phyloP scores from a whole-genome alignment of 2,113 vertebrate genomes.

The Tachycineta bicolor region DNA sequence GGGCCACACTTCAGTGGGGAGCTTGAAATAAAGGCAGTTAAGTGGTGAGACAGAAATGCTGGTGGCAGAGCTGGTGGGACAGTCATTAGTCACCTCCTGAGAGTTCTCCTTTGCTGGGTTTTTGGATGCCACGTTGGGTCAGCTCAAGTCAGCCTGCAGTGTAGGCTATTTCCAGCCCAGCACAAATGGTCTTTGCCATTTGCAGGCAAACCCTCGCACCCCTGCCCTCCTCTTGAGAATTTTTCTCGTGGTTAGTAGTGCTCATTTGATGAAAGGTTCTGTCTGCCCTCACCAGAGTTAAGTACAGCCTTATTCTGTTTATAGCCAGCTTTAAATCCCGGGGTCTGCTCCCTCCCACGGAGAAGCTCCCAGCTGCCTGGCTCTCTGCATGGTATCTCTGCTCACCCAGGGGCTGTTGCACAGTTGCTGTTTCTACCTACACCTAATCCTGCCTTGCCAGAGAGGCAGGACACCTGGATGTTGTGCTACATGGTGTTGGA shows the following conservation, averaged over 20 bases:
- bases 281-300: background rate
- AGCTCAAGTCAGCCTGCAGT: background rate
- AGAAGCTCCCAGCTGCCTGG: background rate
- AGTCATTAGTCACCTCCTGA: background rate
- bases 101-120: background rate
- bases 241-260: background rate
- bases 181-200: background rate
- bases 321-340: constrained; percentile 9
- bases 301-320: background rate
- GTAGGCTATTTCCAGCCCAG: background rate
- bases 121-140: fast-evolving
- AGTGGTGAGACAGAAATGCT: background rate
- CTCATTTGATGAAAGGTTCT: background rate
- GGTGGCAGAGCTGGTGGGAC: background rate
- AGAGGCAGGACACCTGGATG: background rate
- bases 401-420: background rate
- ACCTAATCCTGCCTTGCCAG: background rate
- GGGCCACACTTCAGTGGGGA: fast-evolving
- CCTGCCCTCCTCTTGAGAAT: background rate
- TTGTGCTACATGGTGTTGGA: fast-evolving
- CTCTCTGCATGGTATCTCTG: background rate
- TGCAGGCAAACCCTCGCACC: fast-evolving
- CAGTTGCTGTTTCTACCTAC: background rate
- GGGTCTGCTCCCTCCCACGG: background rate
- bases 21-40: background rate